Evolutionary conservation across 2,888 invertebrate genomes (phyloP).

Genomic region (Teinopalpus imperialis): DNA sequence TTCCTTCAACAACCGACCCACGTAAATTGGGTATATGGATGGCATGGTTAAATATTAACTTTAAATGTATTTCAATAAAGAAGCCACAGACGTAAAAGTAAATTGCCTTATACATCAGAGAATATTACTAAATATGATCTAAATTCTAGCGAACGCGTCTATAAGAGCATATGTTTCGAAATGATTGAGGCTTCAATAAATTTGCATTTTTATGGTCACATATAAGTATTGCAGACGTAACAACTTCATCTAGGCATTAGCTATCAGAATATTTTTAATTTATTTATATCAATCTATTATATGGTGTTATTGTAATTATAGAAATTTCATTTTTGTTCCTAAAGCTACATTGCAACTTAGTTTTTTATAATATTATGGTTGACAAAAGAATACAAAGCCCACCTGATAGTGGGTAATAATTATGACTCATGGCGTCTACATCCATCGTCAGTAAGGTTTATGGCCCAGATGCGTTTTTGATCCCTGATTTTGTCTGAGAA

Average conservation of each 20-base stretch:
- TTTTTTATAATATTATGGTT: neutral
- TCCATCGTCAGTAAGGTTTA: too few relatives aligned
- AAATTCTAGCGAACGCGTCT: constrained; percentile 19
- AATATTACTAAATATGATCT: constrained; percentile 18
- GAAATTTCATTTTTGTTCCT: too few relatives aligned
- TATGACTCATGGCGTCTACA: too few relatives aligned
- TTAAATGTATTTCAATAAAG: constrained; percentile 13
- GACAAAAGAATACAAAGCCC: too few relatives aligned
- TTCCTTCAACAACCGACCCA: too few relatives aligned
- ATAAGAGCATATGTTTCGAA: constrained; percentile 28
- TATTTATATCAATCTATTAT: constrained; percentile 4
- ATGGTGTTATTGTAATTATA: too few relatives aligned
- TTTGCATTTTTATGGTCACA: constrained; percentile 39
- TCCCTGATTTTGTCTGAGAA: too few relatives aligned
- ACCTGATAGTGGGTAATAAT: too few relatives aligned
- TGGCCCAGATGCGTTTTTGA: too few relatives aligned
- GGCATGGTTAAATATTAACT: constrained; percentile 7
- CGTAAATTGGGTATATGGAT: constrained; percentile 9
- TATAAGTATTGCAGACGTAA: constrained; percentile 34
- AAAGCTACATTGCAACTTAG: neutral
- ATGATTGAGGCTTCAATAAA: constrained; percentile 33
- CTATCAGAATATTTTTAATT: constrained; percentile 14
- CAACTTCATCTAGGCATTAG: constrained; percentile 24
- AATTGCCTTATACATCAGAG: constrained; percentile 16
- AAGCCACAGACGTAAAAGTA: constrained; percentile 19